Conservation (phyloP, 2,888 invertebrate genomes). For the Leucophora obtusa region DNA sequence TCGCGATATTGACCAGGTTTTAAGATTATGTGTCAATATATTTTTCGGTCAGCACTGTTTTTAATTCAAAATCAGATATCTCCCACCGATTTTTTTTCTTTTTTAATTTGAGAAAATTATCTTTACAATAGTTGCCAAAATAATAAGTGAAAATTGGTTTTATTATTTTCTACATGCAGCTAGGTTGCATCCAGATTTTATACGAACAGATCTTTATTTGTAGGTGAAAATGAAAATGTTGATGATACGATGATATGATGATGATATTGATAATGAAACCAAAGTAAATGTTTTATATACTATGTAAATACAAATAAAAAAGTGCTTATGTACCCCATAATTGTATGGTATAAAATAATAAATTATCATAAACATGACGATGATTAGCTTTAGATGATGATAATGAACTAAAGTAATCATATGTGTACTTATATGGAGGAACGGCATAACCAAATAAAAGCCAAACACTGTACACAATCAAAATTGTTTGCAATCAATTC, state of each 20-base stretch:
- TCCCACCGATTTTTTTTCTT: no score
- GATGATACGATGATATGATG: constrained; percentile 1
- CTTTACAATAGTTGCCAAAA: no score
- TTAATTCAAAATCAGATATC: no score
- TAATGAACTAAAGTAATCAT: constrained; percentile 54
- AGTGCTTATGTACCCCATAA: neutral
- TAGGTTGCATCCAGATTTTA: no score
- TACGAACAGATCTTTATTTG: no score
- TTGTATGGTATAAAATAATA: constrained; percentile 2
- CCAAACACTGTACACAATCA: neutral
- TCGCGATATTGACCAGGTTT: no score
- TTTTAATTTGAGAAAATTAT: no score
- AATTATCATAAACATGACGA: constrained; percentile 26
- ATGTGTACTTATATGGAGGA: constrained; percentile 6
- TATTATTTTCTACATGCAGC: no score
- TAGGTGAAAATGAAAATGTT: constrained; percentile 33
- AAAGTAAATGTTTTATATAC: constrained; percentile 9
- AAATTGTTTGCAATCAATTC: constrained; percentile 2
- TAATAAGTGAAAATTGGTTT: no score
- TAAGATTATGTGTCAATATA: no score
- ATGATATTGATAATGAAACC: constrained; percentile 52
- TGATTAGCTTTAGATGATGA: constrained; percentile 43
- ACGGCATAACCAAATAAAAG: constrained; percentile 1
- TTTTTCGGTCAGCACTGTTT: no score
- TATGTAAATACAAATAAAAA: constrained; percentile 22